Conservation (phyloP, 2,888 invertebrate species). For the Tenodera sinensis region DNA sequence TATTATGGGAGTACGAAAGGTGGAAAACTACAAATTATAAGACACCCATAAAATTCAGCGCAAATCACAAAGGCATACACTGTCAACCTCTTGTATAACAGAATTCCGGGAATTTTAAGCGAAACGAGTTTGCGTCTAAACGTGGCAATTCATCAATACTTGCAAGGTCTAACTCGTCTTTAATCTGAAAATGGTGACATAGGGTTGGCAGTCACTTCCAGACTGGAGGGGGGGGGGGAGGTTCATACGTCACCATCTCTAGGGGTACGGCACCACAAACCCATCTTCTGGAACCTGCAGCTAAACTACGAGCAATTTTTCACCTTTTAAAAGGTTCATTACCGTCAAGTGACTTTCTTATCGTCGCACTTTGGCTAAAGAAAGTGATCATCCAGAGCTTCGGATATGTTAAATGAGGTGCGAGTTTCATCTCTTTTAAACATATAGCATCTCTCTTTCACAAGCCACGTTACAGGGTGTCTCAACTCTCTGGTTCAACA, state of each 20-base stretch:
- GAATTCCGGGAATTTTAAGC: neutral
- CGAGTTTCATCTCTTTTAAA: neutral
- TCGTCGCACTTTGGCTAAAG: neutral
- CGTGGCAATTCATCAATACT: neutral
- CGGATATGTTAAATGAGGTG: neutral
- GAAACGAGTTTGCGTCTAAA: neutral
- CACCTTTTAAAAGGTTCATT: constrained; percentile 10
- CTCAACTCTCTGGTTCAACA: neutral
- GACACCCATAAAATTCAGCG: too few species aligned
- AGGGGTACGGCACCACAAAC: neutral
- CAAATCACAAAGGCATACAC: too few species aligned
- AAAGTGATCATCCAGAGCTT: neutral
- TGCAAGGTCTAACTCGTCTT: neutral
- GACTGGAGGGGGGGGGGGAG: neutral
- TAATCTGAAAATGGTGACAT: neutral
- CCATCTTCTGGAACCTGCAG: neutral
- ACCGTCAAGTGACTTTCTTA: neutral
- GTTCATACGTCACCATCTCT: neutral
- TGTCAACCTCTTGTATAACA: neutral
- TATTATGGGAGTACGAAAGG: too few species aligned
- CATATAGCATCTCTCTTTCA: neutral
- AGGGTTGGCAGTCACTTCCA: neutral
- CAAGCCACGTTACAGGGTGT: neutral
- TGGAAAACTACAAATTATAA: too few species aligned
- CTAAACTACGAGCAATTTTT: neutral